Evolutionary conservation across 2,113 vertebrate genomes (phyloP), one percentile per base, ranked within the genome.

Genomic region (Vanacampus margaritifer): DNA sequence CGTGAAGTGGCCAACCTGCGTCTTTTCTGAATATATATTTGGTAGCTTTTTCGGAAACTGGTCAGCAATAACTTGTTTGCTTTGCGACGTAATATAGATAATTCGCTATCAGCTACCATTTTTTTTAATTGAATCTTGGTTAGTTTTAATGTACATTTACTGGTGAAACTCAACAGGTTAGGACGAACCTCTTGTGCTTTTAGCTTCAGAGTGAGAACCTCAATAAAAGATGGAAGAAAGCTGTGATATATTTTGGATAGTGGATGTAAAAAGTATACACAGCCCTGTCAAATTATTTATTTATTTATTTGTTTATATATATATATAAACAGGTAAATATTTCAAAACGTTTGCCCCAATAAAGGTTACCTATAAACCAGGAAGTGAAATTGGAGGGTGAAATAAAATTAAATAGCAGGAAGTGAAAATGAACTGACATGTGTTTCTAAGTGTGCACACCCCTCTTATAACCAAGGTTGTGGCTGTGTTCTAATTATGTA

Each of bases 121-220:
- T 37, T 61, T 69, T 39, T n/a, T n/a, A n/a, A 1, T 16, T 67
- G 19, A 3, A 58, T 65, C 7, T 66, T 2, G 14, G 51, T 19
- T 39, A 1, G 39, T 28, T 61, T 45, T 19, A 39, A 70, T 26
- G 24, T 21, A 16, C 35, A 35, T 61, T 17, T 14, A 37, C 21
- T 48, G 58, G 21, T 58, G 67, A 68, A 76, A 74, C 82, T 89
- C 90, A 91, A 91, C 90, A 91, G 89, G 90, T 91, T 82, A 66
- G 23, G 17, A 10, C 12, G 24, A 10, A 61, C 48, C 28, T 64
- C 64, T 26, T 36, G n/a, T n/a, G n/a, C 35, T 14, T 54, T 67
- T 24, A n/a, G 2, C 19, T 28, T 0, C 13, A 45, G 36, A 11
- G 41, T 23, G 35, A 54, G 12, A 54, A 57, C 6, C 54, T 32